Evolutionary conservation across 2,113 vertebrate species (phyloP).

Genomic region (Zosterops japonicus): DNA sequence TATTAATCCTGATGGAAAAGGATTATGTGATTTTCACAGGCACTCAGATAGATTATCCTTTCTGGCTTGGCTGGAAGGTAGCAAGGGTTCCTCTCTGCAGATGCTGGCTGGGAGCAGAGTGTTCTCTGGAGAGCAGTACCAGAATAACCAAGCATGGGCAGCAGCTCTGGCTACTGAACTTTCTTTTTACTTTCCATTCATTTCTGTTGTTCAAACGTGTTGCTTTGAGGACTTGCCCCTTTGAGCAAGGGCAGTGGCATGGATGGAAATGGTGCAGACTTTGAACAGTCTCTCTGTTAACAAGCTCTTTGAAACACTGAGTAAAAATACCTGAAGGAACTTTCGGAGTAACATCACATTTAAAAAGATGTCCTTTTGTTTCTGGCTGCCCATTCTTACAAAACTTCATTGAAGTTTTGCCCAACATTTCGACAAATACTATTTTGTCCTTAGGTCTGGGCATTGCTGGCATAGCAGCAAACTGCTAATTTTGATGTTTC

Average conservation of each 20-base stretch:
- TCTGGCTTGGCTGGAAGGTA: not conserved
- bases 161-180: not conserved
- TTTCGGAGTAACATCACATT: not conserved
- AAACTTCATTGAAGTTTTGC: not conserved
- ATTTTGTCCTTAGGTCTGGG: not conserved
- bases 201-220: not conserved
- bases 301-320: not conserved
- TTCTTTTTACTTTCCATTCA: not conserved
- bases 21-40: constrained; percentile 54
- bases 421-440: not conserved
- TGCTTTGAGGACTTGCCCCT: not conserved
- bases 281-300: not conserved
- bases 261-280: not conserved
- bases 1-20: constrained; percentile 64
- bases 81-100: not conserved
- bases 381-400: not conserved
- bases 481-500: not conserved
- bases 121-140: not conserved
- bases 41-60: constrained; percentile 38
- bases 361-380: not conserved
- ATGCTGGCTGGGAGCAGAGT: not conserved
- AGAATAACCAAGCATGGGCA: not conserved
- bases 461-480: not conserved
- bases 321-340: not conserved
- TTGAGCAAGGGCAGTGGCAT: not conserved